Evolutionary conservation across 2,113 vertebrate genomes (phyloP).

Genomic region (Peromyscus maniculatus): DNA sequence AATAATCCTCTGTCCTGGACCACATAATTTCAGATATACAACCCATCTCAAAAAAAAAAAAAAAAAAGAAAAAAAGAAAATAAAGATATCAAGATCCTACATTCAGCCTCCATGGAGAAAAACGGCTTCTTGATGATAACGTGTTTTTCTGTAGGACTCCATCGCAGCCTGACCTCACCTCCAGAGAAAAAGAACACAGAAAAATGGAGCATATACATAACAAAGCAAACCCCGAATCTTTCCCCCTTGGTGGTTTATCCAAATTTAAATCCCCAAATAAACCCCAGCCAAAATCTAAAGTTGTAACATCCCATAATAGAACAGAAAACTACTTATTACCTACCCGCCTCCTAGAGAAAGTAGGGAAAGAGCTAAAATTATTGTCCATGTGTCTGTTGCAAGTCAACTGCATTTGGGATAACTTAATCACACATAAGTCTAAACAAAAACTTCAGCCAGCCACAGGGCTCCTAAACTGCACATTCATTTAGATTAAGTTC

Average conservation of each 20-base stretch:
- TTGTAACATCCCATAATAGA: not conserved
- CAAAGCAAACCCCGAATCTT: not conserved
- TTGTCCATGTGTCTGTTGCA: not conserved
- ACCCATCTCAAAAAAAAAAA: not conserved
- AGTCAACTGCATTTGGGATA: not conserved
- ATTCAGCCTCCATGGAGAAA: not conserved
- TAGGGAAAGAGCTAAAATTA: conserved; percentile 9
- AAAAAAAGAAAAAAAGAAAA: too few species aligned
- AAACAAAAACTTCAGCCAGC: conserved; percentile 22
- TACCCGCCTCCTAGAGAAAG: not conserved
- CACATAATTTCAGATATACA: not conserved
- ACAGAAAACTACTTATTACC: not conserved
- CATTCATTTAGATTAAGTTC: not conserved
- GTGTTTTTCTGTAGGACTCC: not conserved
- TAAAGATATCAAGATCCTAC: not conserved
- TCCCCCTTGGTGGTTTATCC: not conserved
- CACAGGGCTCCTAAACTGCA: not conserved
- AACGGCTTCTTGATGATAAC: not conserved
- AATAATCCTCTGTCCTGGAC: too few species aligned
- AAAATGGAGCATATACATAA: not conserved
- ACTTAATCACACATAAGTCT: not conserved
- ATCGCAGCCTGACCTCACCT: not conserved
- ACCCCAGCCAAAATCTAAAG: not conserved
- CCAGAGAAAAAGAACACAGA: not conserved
- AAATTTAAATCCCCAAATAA: not conserved